Conservation (phyloP, 2,113 vertebrate genomes). For the Psilopsiagon aurifrons region DNA sequence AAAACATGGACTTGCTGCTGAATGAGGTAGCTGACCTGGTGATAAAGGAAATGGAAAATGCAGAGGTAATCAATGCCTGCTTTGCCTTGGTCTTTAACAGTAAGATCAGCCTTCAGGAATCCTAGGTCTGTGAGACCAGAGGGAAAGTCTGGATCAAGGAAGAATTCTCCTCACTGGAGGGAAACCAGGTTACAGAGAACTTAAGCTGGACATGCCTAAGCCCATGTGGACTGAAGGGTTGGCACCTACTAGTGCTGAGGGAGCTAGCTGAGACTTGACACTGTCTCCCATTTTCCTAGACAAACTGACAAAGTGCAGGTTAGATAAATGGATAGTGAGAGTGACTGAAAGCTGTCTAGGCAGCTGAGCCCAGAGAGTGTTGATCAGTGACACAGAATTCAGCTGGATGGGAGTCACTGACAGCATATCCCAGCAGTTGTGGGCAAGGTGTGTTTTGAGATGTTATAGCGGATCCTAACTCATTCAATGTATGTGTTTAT, state of each 20-base stretch:
- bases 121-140: background rate
- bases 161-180: background rate
- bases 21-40: background rate
- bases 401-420: background rate
- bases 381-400: background rate
- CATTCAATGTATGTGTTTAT: background rate
- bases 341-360: background rate
- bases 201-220: background rate
- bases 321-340: background rate
- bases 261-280: background rate
- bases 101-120: background rate
- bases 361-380: background rate
- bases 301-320: background rate
- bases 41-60: background rate
- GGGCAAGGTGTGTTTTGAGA: background rate
- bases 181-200: background rate
- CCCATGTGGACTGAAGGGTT: background rate
- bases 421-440: background rate
- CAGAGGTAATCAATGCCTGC: background rate
- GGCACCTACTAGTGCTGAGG: background rate
- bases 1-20: background rate
- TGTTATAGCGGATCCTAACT: background rate
- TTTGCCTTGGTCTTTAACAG: background rate
- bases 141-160: background rate
- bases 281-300: background rate